Percentiles rank a stretch among this genome's conserved stretches.
These are phyloP conservation scores for Drosophila setosimentum DNA, from an alignment of 2,888 invertebrate genomes.

Conservation along the genomic window DNA sequence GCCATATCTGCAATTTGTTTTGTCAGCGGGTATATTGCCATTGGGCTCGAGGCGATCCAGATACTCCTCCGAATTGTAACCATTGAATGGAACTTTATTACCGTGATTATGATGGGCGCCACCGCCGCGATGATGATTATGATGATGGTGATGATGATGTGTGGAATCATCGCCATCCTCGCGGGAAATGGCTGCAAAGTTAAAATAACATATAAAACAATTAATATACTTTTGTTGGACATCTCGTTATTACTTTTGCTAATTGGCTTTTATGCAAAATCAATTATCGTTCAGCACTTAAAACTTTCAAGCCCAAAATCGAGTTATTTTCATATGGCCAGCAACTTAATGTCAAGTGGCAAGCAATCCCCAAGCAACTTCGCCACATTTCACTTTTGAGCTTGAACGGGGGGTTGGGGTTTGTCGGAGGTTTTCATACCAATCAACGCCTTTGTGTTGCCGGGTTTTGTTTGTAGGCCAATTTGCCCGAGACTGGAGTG, in stretches of 20 bases:
- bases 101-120: conserved; percentile 86
- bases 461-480: conserved; percentile 35
- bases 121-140: conserved; percentile 87
- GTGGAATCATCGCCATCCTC: conserved; percentile 92
- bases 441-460: conserved; percentile 64
- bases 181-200: conserved; percentile 93
- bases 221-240: conserved; percentile 33
- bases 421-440: conserved; percentile 17
- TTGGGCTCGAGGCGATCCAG: conserved; percentile 96
- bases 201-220: conserved; percentile 26
- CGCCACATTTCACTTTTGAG: conserved; percentile 34
- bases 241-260: conserved; percentile 17
- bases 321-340: conserved; percentile 29
- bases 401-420: not conserved
- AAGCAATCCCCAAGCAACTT: conserved; percentile 14
- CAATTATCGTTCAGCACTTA: conserved; percentile 43
- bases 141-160: conserved; percentile 86
- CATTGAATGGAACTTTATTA: conserved; percentile 94
- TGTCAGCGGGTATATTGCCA: conserved; percentile 95
- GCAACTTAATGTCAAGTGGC: conserved; percentile 22
- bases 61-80: conserved; percentile 95
- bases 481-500: conserved; percentile 37
- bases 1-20: conserved; percentile 91
- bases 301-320: conserved; percentile 29
- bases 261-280: conserved; percentile 53